Conservation (phyloP, 2,888 invertebrate species). For the Ferrisia virgata region DNA sequence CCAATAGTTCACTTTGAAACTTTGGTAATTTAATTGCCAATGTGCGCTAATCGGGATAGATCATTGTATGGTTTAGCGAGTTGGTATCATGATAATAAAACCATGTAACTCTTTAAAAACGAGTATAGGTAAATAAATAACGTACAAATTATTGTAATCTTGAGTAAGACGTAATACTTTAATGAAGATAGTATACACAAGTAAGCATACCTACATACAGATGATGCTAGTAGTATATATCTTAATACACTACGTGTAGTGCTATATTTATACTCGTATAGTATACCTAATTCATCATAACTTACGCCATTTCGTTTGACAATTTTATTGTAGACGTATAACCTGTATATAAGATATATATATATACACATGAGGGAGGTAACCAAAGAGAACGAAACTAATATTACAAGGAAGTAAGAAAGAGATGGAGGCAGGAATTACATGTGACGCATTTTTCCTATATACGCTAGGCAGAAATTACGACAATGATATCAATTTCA, state of each 20-base stretch:
- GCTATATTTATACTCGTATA: background rate
- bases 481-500: slow-evolving; percentile 22
- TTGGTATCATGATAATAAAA: too few species aligned
- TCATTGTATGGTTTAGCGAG: too few species aligned
- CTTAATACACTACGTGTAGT: background rate
- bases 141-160: too few species aligned
- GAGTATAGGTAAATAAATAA: too few species aligned
- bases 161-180: too few species aligned
- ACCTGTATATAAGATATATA: background rate
- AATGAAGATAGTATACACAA: too few species aligned
- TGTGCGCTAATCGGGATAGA: too few species aligned
- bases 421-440: background rate
- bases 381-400: too few species aligned
- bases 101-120: too few species aligned
- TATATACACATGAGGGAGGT: background rate
- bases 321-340: background rate
- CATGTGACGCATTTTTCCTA: background rate
- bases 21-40: too few species aligned
- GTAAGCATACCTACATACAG: too few species aligned
- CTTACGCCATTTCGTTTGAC: slow-evolving; percentile 1
- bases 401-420: background rate
- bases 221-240: background rate
- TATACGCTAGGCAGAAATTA: background rate
- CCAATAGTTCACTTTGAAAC: too few species aligned
- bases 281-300: slow-evolving; percentile 19